phyloP scores from a whole-genome alignment of 2,888 invertebrate species.

The Scotopteryx bipunctaria region DNA sequence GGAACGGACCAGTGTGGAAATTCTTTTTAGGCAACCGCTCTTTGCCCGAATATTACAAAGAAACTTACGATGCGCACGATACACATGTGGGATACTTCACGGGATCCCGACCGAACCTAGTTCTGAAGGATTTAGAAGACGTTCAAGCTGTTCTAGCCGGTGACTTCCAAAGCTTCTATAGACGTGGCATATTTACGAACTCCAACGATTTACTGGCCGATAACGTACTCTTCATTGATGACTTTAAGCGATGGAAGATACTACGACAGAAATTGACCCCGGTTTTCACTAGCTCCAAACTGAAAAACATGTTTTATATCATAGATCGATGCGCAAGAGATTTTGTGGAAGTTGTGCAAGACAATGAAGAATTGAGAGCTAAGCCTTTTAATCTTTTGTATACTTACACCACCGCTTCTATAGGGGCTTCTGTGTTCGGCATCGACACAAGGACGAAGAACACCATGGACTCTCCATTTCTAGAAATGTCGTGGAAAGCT shows the following conservation, averaged over 20 bases:
- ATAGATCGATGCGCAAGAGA: slow-evolving; percentile 59
- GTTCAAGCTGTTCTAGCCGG: slow-evolving; percentile 55
- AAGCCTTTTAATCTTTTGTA: slow-evolving; percentile 55
- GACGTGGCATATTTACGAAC: slow-evolving; percentile 54
- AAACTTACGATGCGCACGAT: slow-evolving; percentile 52
- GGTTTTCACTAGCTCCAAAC: slow-evolving; percentile 60
- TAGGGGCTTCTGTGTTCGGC: slow-evolving; percentile 70
- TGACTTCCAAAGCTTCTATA: slow-evolving; percentile 60
- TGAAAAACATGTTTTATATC: slow-evolving; percentile 69
- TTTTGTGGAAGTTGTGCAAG: slow-evolving; percentile 52
- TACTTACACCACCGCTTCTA: slow-evolving; percentile 59
- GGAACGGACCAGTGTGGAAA: slow-evolving; percentile 43
- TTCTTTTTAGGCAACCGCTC: slow-evolving; percentile 53
- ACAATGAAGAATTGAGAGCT: slow-evolving; percentile 39
- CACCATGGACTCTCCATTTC: slow-evolving; percentile 63
- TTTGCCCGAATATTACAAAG: slow-evolving; percentile 54
- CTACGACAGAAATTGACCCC: slow-evolving; percentile 66
- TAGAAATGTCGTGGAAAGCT: slow-evolving; percentile 55
- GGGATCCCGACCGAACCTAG: slow-evolving; percentile 49
- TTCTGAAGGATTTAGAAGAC: slow-evolving; percentile 58
- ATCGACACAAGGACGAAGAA: slow-evolving; percentile 59
- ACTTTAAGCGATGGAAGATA: slow-evolving; percentile 63
- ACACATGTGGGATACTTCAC: slow-evolving; percentile 51
- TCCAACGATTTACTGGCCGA: slow-evolving; percentile 56
- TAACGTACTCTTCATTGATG: slow-evolving; percentile 57